Evolutionary conservation across 2,113 vertebrate genomes (phyloP), one percentile per base, ranked within the genome.

Genomic region (Cyrtonyx montezumae): DNA sequence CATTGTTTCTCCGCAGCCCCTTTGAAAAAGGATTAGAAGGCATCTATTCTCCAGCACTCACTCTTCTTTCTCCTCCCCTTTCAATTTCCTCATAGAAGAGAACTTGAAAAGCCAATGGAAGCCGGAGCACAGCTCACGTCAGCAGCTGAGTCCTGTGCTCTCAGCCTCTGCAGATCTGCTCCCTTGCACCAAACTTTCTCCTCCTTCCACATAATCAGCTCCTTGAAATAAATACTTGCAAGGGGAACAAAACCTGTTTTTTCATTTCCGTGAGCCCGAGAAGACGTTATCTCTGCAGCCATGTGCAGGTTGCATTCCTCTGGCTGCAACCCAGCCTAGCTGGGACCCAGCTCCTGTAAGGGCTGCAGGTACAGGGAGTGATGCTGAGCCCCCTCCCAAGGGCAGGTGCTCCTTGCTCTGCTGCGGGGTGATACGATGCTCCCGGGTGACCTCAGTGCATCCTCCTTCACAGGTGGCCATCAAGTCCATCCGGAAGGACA

Each of bases 401-500:
- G 9, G 3, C 21, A 11, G 1, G 34, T 28, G 46, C 20, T 42
- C 11, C 30, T 15, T 6, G 15, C 79, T 18, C 18, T 53, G 34
- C 36, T n/a, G 3, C 1, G 30, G 21, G n/a, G 37, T 28, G 32
- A 58, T 58, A 2, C 1, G 2, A 4, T 8, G 28, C 45, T 42
- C 18, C 58, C 51, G 2, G 37, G 17, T 79, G 23, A 75, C 76
- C 46, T n/a, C 77, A 51, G 32, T 26, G 14, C 42, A 26, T 70
- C 59, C 21, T 76, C 45, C 1, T 40, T 45, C 1, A 0, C 93
- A 99, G 99, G 99, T 99, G 93, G 99, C 99, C 45, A 99, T 99
- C 90, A 99, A 99, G 96, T 99, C 98, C 3, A 99, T 99, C 96
- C 98, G 98, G 81, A 99, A 99, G 81, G 99, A 99, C 78, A 99